These are phyloP conservation scores for Galeruca laticollis DNA, from an alignment of 2,888 invertebrate species.

Conservation along the genomic window DNA sequence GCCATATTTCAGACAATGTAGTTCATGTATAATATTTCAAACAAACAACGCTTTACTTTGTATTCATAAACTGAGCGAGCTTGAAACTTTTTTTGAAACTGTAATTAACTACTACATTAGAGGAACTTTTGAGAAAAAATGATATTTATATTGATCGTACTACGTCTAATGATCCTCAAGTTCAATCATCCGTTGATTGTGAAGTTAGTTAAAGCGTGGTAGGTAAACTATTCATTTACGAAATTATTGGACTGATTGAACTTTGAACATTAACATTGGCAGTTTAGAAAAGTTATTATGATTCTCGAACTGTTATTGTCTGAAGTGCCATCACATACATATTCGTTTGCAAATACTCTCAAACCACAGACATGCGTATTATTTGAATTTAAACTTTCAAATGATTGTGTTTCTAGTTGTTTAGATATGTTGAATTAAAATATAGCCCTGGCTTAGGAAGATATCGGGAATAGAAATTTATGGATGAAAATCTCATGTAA, in stretches of 20 bases:
- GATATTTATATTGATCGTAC: not conserved
- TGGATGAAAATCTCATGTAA: too few relatives aligned
- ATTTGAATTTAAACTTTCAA: too few relatives aligned
- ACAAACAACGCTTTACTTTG: conserved; percentile 41
- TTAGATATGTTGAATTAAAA: too few relatives aligned
- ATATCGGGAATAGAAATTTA: too few relatives aligned
- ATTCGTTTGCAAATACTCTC: too few relatives aligned
- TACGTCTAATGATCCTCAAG: not conserved
- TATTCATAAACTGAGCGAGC: conserved; percentile 38
- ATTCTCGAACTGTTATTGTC: too few relatives aligned
- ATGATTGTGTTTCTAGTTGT: too few relatives aligned
- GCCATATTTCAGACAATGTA: conserved; percentile 35
- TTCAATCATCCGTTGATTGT: not conserved
- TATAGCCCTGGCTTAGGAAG: too few relatives aligned
- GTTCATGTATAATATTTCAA: conserved; percentile 41
- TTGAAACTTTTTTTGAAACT: conserved; percentile 22
- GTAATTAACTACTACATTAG: conserved; percentile 28
- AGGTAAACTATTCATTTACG: not conserved
- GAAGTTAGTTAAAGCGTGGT: not conserved
- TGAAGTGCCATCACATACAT: too few relatives aligned
- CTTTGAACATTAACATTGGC: not conserved
- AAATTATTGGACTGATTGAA: not conserved
- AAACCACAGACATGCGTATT: too few relatives aligned
- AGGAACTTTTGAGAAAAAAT: conserved; percentile 6
- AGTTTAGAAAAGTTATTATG: too few relatives aligned